Conservation (phyloP, 1,140 invertebrate species). For the Pygmarrhopalites habei region DNA sequence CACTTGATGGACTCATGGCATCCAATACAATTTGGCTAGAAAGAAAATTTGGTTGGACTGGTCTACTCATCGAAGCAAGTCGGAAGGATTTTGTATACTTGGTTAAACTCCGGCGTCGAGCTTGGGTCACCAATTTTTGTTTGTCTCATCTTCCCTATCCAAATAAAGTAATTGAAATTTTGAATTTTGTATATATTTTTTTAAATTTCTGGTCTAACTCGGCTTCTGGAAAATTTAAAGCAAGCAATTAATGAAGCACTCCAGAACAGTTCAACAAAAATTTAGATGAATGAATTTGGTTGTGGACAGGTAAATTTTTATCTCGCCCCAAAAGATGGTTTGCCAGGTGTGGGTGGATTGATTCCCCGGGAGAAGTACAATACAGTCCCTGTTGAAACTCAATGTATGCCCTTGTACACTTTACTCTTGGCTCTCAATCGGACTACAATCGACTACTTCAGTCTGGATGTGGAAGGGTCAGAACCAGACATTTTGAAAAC, state of each 20-base stretch:
- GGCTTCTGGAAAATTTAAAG: constrained; percentile 29
- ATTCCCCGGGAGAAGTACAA: too few species aligned
- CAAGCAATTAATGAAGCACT: constrained; percentile 43
- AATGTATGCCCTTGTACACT: constrained; percentile 50
- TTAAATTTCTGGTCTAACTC: neutral
- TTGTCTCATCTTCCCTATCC: constrained; percentile 46
- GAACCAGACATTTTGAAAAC: constrained; percentile 51
- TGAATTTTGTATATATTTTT: neutral
- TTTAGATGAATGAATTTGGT: too few species aligned
- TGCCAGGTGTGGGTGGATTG: too few species aligned
- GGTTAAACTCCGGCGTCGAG: neutral
- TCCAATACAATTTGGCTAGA: constrained; percentile 44
- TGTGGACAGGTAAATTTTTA: too few species aligned
- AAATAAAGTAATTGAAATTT: constrained; percentile 41
- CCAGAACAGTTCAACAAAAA: too few species aligned
- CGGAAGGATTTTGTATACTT: constrained; percentile 31
- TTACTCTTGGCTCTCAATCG: constrained; percentile 46
- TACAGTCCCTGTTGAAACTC: too few species aligned
- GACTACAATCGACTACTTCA: constrained; percentile 47
- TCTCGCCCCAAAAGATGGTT: too few species aligned
- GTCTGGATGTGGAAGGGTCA: constrained; percentile 50
- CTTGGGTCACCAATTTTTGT: constrained; percentile 44
- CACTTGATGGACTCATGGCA: constrained; percentile 42
- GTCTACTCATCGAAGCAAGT: constrained; percentile 51
- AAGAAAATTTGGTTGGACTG: constrained; percentile 41